Evolutionary conservation across 2,797 vertebrate genomes (phyloP), one percentile per base, ranked within the genome.

Genomic region (Muscicapa striata): DNA sequence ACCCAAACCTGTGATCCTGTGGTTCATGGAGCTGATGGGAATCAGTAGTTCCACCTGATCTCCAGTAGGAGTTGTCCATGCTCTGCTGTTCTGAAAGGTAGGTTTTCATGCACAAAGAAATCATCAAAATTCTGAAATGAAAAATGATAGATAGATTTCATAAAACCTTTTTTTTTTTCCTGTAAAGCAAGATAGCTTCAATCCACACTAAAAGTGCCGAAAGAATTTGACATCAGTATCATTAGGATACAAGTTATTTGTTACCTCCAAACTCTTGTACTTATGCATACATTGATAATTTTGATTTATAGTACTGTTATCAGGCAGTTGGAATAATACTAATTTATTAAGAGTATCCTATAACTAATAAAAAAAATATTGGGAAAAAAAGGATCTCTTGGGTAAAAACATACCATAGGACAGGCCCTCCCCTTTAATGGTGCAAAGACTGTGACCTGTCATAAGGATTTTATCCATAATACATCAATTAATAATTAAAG

Each of bases 391-490:
- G 11, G 2, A 14, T 66, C 5, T 58, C 20, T 5, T 32, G 49
- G 8, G 36, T 27, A 32, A 64, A 84, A 52, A 69, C 84, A 10
- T 41, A 19, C 20, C 13, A 3, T 5, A 68, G 11, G 13, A 75
- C 68, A 77, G 15, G 7, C n/a, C 5, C 23, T 23, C 19, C 24
- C 8, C 9, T 15, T 80, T 79, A 68, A 32, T 46, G 21, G 15
- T 76, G 22, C 8, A 78, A 57, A 82, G 26, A 15, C 30, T 11
- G 2, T 59, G 58, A 38, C 24, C 15, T 54, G 22, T 88, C 9
- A 10, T 64, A 75, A 88, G 54, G 20, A 32, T 73, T 94, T 85
- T 84, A 73, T 92, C 81, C 94, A 75, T 87, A 95, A 83, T 17
- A 51, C 36, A 81, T 41, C 27, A 85, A 84, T 72, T 83, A 94